Evolutionary conservation across 2,113 vertebrate genomes (phyloP).

Genomic region (Mungos mungo): DNA sequence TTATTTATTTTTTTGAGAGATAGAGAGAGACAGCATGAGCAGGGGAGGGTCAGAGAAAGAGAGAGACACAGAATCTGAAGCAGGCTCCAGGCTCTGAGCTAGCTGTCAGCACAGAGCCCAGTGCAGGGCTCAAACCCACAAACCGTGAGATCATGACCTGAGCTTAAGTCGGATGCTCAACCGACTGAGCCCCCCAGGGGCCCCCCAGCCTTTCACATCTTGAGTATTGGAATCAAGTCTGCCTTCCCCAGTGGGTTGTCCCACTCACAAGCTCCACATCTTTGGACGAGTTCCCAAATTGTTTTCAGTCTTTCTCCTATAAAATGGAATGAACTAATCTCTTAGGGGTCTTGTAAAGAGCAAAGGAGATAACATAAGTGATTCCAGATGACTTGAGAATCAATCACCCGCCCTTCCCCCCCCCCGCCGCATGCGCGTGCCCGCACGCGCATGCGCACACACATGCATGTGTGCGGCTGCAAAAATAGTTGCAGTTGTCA

Average conservation of each 20-base stretch:
- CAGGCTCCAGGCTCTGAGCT: too few species aligned
- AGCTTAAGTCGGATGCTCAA: too few species aligned
- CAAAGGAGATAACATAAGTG: background rate
- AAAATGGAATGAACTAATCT: background rate
- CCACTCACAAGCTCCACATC: background rate
- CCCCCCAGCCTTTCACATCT: background rate
- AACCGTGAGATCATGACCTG: too few species aligned
- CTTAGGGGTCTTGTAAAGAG: background rate
- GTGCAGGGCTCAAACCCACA: too few species aligned
- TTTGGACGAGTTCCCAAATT: background rate
- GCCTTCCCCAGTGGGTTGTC: background rate
- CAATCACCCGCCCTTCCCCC: background rate
- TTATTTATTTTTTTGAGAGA: too few species aligned
- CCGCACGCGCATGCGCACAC: too few species aligned
- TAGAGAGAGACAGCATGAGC: too few species aligned
- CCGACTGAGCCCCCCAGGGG: too few species aligned
- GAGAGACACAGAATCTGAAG: too few species aligned
- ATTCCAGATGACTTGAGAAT: background rate
- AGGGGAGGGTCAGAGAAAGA: too few species aligned
- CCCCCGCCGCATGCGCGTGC: too few species aligned
- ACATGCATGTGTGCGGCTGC: background rate
- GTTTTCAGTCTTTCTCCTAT: background rate
- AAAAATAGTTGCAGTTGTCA: background rate
- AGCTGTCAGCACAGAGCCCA: too few species aligned
- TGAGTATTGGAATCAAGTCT: background rate